phyloP scores from a whole-genome alignment of 2,797 vertebrate species.

The Eleutherodactylus coqui region DNA sequence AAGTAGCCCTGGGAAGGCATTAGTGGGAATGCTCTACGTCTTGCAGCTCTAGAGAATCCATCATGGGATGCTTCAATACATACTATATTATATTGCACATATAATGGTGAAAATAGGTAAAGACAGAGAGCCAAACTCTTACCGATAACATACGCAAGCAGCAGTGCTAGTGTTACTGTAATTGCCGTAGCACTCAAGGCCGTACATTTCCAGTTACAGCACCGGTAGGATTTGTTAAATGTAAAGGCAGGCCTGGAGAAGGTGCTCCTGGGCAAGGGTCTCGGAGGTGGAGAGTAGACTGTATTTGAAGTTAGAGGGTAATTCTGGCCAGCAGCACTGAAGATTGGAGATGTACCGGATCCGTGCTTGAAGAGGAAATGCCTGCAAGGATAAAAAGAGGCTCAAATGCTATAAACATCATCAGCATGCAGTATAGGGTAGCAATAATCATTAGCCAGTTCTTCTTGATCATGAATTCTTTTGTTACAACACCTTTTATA shows the following conservation, averaged over 20 bases:
- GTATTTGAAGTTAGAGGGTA: conserved; percentile 95
- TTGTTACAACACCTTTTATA: conserved; percentile 11
- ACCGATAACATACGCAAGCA: conserved; percentile 95
- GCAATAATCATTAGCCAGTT: conserved; percentile 7
- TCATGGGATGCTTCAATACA: background rate
- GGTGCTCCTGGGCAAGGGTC: conserved; percentile 91
- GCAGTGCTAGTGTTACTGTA: conserved; percentile 88
- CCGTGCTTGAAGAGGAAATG: conserved; percentile 97
- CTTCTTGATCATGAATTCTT: conserved; percentile 29
- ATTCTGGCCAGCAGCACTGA: conserved; percentile 92
- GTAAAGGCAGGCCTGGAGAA: conserved; percentile 94
- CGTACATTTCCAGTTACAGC: conserved; percentile 97
- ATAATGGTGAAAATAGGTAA: background rate
- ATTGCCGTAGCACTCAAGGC: conserved; percentile 91
- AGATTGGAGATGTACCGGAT: conserved; percentile 92
- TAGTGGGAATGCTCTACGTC: no score
- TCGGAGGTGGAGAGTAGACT: conserved; percentile 92
- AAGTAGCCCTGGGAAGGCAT: background rate
- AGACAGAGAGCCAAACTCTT: conserved; percentile 71
- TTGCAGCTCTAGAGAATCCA: background rate
- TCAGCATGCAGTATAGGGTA: conserved; percentile 18
- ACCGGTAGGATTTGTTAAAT: conserved; percentile 95
- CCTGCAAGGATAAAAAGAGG: conserved; percentile 75
- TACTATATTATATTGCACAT: background rate
- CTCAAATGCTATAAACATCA: conserved; percentile 5